Percentiles rank a stretch among this genome's conserved stretches.
Conservation (phyloP, 2,888 invertebrate genomes). For the Aplocera efformata region DNA sequence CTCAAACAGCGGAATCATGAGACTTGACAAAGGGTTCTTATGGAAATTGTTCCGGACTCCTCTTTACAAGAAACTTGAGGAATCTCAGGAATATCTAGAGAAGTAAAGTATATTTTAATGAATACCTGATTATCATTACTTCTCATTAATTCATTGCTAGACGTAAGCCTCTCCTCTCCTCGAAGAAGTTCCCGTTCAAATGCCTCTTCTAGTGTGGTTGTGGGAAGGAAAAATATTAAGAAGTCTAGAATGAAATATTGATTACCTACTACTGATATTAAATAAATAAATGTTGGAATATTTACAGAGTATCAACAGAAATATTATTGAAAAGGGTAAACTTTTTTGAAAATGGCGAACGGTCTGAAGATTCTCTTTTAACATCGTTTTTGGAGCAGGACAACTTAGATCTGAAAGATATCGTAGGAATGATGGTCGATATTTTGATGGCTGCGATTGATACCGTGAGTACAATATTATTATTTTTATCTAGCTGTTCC, state of each 20-base stretch:
- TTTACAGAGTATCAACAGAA: conserved; percentile 82
- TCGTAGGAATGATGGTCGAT: conserved; percentile 92
- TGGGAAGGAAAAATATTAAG: too few relatives aligned
- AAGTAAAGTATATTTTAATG: conserved; percentile 50
- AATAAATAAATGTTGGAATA: conserved; percentile 1
- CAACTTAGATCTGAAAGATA: conserved; percentile 86
- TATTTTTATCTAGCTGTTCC: too few relatives aligned
- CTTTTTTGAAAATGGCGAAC: conserved; percentile 58
- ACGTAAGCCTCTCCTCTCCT: too few relatives aligned
- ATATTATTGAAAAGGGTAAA: conserved; percentile 81
- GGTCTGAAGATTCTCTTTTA: conserved; percentile 77
- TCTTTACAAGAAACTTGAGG: conserved; percentile 83
- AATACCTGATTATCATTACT: too few relatives aligned
- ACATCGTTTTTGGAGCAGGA: conserved; percentile 85
- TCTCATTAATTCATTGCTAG: too few relatives aligned
- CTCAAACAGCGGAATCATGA: conserved; percentile 85
- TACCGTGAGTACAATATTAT: conserved; percentile 84
- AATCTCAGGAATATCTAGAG: conserved; percentile 87
- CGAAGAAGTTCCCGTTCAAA: too few relatives aligned
- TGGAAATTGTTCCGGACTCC: conserved; percentile 89
- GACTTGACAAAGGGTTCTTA: conserved; percentile 85
- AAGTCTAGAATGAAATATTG: too few relatives aligned
- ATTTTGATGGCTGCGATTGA: conserved; percentile 92
- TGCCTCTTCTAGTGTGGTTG: too few relatives aligned
- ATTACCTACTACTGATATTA: too few relatives aligned